phyloP scores from a whole-genome alignment of 2,888 invertebrate genomes.

The Chrysolina oricalcia region DNA sequence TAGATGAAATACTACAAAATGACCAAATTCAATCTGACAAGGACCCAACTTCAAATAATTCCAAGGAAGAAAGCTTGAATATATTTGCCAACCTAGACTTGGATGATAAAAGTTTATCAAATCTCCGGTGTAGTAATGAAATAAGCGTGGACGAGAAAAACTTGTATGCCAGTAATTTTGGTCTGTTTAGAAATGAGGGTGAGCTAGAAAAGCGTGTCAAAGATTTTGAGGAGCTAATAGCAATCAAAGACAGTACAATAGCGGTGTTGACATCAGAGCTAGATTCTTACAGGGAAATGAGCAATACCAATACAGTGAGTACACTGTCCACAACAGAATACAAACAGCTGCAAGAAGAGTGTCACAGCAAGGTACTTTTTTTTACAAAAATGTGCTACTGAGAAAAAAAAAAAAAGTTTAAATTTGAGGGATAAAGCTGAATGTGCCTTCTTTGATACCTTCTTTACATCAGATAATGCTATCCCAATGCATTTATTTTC shows the following conservation, averaged over 20 bases:
- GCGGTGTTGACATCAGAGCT: constrained; percentile 72
- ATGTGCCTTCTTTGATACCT: too few species aligned
- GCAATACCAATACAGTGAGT: constrained; percentile 73
- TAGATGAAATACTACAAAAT: constrained; percentile 67
- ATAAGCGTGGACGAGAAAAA: constrained; percentile 51
- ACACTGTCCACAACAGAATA: constrained; percentile 81
- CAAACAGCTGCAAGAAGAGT: constrained; percentile 82
- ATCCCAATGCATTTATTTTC: too few species aligned
- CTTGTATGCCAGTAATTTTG: constrained; percentile 46
- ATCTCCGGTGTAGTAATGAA: constrained; percentile 52
- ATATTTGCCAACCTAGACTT: constrained; percentile 68
- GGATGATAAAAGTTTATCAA: constrained; percentile 67
- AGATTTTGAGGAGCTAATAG: constrained; percentile 71
- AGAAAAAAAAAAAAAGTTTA: too few species aligned
- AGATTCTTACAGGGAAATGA: constrained; percentile 72
- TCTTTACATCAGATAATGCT: too few species aligned
- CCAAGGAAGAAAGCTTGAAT: constrained; percentile 67
- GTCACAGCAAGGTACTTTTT: constrained; percentile 77
- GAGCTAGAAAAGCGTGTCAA: constrained; percentile 63
- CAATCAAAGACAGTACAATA: constrained; percentile 72
- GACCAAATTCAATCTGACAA: constrained; percentile 62
- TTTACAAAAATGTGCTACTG: too few species aligned
- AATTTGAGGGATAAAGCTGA: background rate
- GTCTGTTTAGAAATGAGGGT: constrained; percentile 40
- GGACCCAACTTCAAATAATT: constrained; percentile 48